Conservation (phyloP, 2,113 vertebrate genomes). For the Tylochromis polylepis region DNA sequence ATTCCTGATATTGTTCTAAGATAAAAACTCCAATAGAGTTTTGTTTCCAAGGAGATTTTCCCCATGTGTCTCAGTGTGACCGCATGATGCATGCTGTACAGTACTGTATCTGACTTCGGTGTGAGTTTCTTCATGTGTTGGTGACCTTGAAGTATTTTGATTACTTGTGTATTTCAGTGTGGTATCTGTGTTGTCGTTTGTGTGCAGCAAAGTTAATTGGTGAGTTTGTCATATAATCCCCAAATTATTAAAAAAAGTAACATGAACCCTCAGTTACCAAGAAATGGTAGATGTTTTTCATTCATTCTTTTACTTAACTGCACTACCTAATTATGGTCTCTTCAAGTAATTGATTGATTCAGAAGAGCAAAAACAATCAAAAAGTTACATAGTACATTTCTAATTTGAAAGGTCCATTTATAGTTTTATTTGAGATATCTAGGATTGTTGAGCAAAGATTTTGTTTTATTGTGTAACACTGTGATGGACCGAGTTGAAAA, state of each 20-base stretch:
- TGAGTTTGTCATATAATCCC: neutral
- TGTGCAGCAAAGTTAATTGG: neutral
- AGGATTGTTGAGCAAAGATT: neutral
- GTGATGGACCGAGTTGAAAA: too few relatives aligned
- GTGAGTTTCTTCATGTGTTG: neutral
- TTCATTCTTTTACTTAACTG: neutral
- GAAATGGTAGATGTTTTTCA: neutral
- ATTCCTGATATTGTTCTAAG: neutral
- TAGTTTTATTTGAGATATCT: accelerated
- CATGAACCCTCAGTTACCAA: neutral
- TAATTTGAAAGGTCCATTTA: accelerated
- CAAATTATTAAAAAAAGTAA: accelerated
- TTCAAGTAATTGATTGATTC: neutral
- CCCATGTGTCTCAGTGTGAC: constrained; percentile 5
- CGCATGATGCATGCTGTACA: neutral
- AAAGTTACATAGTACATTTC: neutral
- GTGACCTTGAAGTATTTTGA: neutral
- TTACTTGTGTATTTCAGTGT: neutral
- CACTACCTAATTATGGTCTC: accelerated
- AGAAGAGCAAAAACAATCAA: neutral
- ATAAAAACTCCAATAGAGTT: neutral
- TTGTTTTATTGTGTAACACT: too few relatives aligned
- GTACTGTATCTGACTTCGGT: neutral
- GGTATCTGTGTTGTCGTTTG: neutral
- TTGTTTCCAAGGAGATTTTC: neutral